phyloP scores from a whole-genome alignment of 2,797 vertebrate genomes.

The Gallirallus australis region DNA sequence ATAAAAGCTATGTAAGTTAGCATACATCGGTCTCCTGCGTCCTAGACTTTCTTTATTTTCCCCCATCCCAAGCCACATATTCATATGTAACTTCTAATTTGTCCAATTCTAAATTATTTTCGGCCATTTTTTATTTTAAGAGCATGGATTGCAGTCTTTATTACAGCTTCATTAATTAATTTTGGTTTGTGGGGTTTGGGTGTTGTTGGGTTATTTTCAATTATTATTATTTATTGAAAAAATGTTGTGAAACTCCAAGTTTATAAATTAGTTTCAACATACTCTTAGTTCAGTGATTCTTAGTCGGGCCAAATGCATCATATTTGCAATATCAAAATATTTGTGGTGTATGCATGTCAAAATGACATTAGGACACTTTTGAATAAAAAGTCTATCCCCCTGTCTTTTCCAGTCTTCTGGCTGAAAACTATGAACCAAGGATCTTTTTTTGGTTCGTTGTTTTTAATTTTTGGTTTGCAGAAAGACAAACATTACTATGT shows the following conservation, averaged over 20 bases:
- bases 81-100: neutral
- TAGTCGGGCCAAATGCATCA: neutral
- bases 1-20: neutral
- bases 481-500: neutral
- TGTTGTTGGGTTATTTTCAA: neutral
- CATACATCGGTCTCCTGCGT: neutral
- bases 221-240: neutral
- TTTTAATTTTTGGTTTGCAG: neutral
- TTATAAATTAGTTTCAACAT: neutral
- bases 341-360: neutral
- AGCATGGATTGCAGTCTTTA: neutral
- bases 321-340: neutral
- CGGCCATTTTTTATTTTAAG: neutral
- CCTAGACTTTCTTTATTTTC: neutral
- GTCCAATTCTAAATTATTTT: neutral
- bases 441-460: rapidly evolving
- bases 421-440: neutral
- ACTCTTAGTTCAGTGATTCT: neutral
- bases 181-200: no score
- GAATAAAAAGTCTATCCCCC: neutral
- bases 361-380: neutral
- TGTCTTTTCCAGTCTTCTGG: neutral
- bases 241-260: neutral
- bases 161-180: neutral
- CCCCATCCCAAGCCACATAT: neutral